Evolutionary conservation across 1,140 invertebrate species (phyloP).

Genomic region (Periplaneta americana): DNA sequence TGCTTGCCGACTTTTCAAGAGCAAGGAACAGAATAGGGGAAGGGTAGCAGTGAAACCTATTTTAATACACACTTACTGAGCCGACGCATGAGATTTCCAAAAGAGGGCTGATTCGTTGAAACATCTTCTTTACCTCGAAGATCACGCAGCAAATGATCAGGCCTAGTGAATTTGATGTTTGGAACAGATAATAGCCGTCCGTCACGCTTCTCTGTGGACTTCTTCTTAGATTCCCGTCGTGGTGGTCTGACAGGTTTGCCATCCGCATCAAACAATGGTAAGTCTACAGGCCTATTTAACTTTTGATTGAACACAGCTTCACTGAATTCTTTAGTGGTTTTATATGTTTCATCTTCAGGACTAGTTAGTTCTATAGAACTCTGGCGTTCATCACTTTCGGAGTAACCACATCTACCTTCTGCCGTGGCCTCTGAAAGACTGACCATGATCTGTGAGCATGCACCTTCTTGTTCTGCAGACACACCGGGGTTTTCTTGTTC

Average conservation of each 20-base stretch:
- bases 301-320: constrained; percentile 1
- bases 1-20: not conserved
- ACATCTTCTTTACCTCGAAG: constrained; percentile 31
- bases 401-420: not conserved
- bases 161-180: constrained; percentile 57
- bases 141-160: constrained; percentile 28
- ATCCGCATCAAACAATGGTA: constrained; percentile 55
- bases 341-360: not conserved
- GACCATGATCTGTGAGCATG: not conserved
- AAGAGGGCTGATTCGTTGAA: constrained; percentile 34
- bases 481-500: not conserved
- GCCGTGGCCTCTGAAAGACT: not conserved
- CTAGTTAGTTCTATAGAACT: not conserved
- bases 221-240: constrained; percentile 50
- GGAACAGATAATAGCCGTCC: constrained; percentile 68
- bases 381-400: not conserved
- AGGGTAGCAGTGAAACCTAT: constrained; percentile 1
- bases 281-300: constrained; percentile 47
- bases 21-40: not conserved
- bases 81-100: constrained; percentile 67
- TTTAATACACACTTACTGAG: constrained; percentile 73
- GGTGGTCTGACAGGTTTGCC: constrained; percentile 52
- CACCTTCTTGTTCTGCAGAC: not conserved
- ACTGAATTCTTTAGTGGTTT: not conserved
- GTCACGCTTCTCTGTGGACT: constrained; percentile 50